A percentile compares a stretch with the other conserved stretches of the same genome.
Evolutionary conservation across 2,888 invertebrate genomes (phyloP).

Genomic region (Drosophila pseudotakahashii): DNA sequence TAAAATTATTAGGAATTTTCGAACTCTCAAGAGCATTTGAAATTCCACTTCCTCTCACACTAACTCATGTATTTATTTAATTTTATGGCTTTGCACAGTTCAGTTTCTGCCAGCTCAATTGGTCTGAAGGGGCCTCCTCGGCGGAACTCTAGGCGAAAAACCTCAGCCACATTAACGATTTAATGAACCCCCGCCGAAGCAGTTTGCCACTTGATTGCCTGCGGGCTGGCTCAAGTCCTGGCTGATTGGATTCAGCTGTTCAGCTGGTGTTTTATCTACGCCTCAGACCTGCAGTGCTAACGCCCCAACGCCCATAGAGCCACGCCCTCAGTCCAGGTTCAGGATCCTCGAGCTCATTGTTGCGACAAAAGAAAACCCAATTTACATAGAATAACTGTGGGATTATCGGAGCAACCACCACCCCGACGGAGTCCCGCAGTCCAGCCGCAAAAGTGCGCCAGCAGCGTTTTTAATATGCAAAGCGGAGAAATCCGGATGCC

Average conservation of each 20-base stretch:
- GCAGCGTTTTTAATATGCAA: slow-evolving; percentile 67
- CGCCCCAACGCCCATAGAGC: slow-evolving; percentile 8
- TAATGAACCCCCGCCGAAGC: slow-evolving; percentile 60
- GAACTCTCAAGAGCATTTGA: not conserved
- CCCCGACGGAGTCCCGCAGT: slow-evolving; percentile 6
- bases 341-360: slow-evolving; percentile 28
- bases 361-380: slow-evolving; percentile 55
- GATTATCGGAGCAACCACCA: slow-evolving; percentile 57
- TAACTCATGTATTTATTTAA: slow-evolving; percentile 17
- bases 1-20: too few relatives aligned
- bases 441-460: slow-evolving; percentile 53
- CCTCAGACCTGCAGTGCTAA: slow-evolving; percentile 13
- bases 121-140: slow-evolving; percentile 1
- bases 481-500: slow-evolving; percentile 40
- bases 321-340: slow-evolving; percentile 12
- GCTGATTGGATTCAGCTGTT: slow-evolving; percentile 34
- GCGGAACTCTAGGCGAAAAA: slow-evolving; percentile 11
- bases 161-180: slow-evolving; percentile 69
- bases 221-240: slow-evolving; percentile 11
- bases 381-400: slow-evolving; percentile 71
- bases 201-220: slow-evolving; percentile 63
- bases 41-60: not conserved
- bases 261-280: slow-evolving; percentile 35
- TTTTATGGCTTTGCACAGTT: slow-evolving; percentile 22
- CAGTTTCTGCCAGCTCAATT: slow-evolving; percentile 22